Evolutionary conservation across 2,888 invertebrate species (phyloP), one percentile per base, ranked within the genome.

Genomic region (Hyalella azteca): DNA sequence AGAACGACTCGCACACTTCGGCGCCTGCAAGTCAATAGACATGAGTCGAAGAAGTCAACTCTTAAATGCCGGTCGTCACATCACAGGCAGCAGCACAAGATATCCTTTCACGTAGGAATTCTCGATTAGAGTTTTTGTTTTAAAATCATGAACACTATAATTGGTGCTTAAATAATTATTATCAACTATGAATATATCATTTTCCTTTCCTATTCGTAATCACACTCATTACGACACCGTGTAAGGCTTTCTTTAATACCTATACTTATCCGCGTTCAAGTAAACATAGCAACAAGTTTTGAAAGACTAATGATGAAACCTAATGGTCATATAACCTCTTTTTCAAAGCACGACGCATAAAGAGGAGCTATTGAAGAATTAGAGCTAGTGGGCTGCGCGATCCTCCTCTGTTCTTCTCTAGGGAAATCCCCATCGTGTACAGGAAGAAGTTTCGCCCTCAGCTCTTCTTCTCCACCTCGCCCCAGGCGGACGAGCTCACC

Each of bases 141-240:
- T 66, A 32, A 36, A 66, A 66, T 39, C 13, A 66, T 66, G 66
- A 66, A 66, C 66, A 66, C 66, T 32, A 66, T 66, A 36, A 66
- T 36, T 66, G 66, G 36, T 66, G 66, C 66, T 66, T 66, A 66
- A 66, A 66, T 66, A 66, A 66, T 54, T 54, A 54, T 54, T 66
- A 66, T 66, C 36, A 66, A 32, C 66, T 66, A 66, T 66, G 66
- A 29, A 66, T 66, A 66, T 11, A 66, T 36, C 22, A 36, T 66
- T 66, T 66, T 66, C 36, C 66, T 66, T 32, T 29, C 66, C 66
- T 36, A 66, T 13, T 19, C n/a, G 36, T 36, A 29, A 66, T 66
- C 66, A 66, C 66, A 66, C 66, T 66, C 66, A 66, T 66, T 66
- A 66, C 66, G 66, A 66, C 66, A 66, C 66, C 66, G 66, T 66